Evolutionary conservation across 2,888 invertebrate genomes (phyloP).

Genomic region (Heteromyza rotundicornis): DNA sequence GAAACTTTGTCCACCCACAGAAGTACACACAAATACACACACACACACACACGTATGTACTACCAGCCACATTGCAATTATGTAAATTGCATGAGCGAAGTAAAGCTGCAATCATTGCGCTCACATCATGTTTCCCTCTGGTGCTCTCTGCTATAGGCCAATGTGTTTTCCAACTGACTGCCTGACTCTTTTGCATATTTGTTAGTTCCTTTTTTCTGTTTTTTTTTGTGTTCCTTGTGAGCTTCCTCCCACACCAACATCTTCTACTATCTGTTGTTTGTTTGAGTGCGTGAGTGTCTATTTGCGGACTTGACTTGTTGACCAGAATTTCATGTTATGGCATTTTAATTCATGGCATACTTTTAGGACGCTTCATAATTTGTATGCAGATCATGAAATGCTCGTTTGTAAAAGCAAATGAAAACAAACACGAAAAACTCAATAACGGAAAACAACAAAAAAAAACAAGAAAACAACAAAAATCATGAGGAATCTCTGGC

Average conservation of each 20-base stretch:
- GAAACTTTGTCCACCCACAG: conserved; percentile 32
- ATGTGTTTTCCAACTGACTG: conserved; percentile 5
- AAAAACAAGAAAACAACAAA: background rate
- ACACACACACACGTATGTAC: conserved; percentile 10
- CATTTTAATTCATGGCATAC: conserved; percentile 50
- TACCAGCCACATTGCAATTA: background rate
- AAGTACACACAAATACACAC: conserved; percentile 29
- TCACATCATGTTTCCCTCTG: too few relatives aligned
- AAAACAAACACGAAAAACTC: background rate
- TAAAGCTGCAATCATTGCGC: background rate
- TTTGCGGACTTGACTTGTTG: conserved; percentile 37
- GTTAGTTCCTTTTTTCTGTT: background rate
- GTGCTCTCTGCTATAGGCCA: background rate
- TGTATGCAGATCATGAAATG: conserved; percentile 43
- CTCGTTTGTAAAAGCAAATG: conserved; percentile 10
- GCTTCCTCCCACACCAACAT: too few relatives aligned
- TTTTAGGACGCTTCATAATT: conserved; percentile 43
- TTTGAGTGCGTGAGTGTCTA: background rate
- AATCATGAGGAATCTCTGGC: background rate
- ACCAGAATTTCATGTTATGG: conserved; percentile 50
- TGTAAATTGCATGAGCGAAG: background rate
- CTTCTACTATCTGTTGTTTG: background rate
- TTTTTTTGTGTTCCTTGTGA: too few relatives aligned
- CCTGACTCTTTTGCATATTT: background rate
- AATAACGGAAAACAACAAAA: background rate